Percentiles rank a stretch among this genome's conserved stretches.
phyloP scores from a whole-genome alignment of 2,797 vertebrate genomes.

The Salarias fasciatus region DNA sequence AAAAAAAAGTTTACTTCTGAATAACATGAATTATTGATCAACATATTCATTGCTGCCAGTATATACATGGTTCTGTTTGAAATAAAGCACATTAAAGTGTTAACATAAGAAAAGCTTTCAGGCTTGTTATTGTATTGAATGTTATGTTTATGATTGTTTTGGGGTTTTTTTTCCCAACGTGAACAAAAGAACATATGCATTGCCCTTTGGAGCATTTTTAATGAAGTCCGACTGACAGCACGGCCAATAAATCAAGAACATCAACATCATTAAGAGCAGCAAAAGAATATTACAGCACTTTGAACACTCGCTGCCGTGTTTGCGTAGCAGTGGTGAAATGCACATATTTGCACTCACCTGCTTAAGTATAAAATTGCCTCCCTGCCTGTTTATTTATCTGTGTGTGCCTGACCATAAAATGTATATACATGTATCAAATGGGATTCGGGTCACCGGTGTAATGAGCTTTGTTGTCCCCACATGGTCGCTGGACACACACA shows the following conservation, averaged over 20 bases:
- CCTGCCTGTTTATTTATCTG: constrained; percentile 13
- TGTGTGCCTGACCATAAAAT: constrained; percentile 37
- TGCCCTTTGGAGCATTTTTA: constrained; percentile 6
- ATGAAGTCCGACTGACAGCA: constrained; percentile 4
- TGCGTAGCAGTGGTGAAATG: neutral
- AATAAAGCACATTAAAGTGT: constrained; percentile 23
- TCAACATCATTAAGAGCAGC: neutral
- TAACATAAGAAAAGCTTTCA: constrained; percentile 34
- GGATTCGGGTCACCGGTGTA: constrained; percentile 74
- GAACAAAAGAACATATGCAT: constrained; percentile 14
- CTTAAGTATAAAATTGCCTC: constrained; percentile 4
- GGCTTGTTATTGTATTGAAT: constrained; percentile 22
- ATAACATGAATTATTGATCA: constrained; percentile 27
- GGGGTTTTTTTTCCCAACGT: constrained; percentile 1
- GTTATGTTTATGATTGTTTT: constrained; percentile 15
- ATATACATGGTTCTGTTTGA: constrained; percentile 44
- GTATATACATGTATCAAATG: constrained; percentile 60
- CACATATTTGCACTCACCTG: constrained; percentile 13
- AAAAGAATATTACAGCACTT: neutral
- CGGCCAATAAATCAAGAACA: neutral
- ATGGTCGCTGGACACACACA: constrained; percentile 55
- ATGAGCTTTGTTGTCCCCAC: constrained; percentile 74
- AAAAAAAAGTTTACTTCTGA: constrained; percentile 24
- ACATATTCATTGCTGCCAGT: constrained; percentile 13
- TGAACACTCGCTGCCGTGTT: neutral